Evolutionary conservation across 2,888 invertebrate genomes (phyloP).

Genomic region (Drosophila anomalipes): DNA sequence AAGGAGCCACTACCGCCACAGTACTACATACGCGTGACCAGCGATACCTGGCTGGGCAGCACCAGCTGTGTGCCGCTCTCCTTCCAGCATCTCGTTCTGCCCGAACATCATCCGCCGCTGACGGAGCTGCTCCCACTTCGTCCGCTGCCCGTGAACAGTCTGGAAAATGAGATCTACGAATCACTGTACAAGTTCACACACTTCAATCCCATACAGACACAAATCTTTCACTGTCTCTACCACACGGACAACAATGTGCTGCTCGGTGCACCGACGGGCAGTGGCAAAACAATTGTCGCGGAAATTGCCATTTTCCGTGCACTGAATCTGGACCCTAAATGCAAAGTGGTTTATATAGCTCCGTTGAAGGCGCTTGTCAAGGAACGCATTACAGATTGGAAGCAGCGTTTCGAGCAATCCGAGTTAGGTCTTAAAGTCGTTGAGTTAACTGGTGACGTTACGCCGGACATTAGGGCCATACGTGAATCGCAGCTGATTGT

Average conservation of each 20-base stretch:
- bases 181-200: slow-evolving; percentile 95
- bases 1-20: slow-evolving; percentile 95
- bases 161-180: slow-evolving; percentile 92
- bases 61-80: slow-evolving; percentile 88
- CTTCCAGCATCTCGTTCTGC: slow-evolving; percentile 95
- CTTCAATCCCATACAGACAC: slow-evolving; percentile 99
- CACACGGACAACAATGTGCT: slow-evolving; percentile 97
- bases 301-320: slow-evolving; percentile 98
- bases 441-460: slow-evolving; percentile 97
- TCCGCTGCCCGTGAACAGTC: slow-evolving; percentile 93
- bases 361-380: slow-evolving; percentile 98
- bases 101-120: slow-evolving; percentile 95
- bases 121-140: slow-evolving; percentile 96
- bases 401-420: slow-evolving; percentile 89
- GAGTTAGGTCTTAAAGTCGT: slow-evolving; percentile 92
- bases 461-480: slow-evolving; percentile 94
- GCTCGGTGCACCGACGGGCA: slow-evolving; percentile 93
- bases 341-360: slow-evolving; percentile 98
- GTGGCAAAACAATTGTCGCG: slow-evolving; percentile 99
- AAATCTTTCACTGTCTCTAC: slow-evolving; percentile 98
- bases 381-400: slow-evolving; percentile 98
- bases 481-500: slow-evolving; percentile 95
- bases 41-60: slow-evolving; percentile 91
- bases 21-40: slow-evolving; percentile 94
- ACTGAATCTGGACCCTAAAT: slow-evolving; percentile 91